A percentile compares a stretch with the other conserved stretches of the same genome.
Evolutionary conservation across 2,888 invertebrate genomes (phyloP).

Genomic region (Sepiola atlantica): DNA sequence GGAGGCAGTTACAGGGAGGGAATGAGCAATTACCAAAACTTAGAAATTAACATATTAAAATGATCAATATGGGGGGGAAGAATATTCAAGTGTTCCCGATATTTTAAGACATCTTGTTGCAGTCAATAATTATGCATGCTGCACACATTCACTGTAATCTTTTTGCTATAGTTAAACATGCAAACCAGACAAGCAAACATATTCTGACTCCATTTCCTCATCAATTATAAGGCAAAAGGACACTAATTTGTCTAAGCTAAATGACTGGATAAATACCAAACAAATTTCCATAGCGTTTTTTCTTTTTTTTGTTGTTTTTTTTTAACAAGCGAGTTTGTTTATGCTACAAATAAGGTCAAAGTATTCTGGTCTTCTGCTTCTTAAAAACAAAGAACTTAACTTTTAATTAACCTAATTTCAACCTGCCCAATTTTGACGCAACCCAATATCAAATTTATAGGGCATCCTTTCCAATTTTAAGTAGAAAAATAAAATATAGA

Average conservation of each 20-base stretch:
- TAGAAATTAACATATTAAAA: too few relatives aligned
- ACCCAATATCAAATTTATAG: background rate
- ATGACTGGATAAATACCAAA: conserved; percentile 4
- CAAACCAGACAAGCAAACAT: background rate
- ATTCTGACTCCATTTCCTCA: background rate
- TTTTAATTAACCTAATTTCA: conserved; percentile 32
- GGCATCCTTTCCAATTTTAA: background rate
- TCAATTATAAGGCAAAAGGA: background rate
- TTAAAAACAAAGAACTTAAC: conserved; percentile 19
- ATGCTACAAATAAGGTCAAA: background rate
- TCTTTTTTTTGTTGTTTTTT: too few relatives aligned
- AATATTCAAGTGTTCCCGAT: too few relatives aligned
- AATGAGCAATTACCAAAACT: too few relatives aligned
- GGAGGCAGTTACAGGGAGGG: too few relatives aligned
- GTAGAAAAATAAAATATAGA: background rate
- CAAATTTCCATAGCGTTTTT: background rate
- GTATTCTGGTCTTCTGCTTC: conserved; percentile 19
- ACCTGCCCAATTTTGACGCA: background rate
- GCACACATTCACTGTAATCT: background rate
- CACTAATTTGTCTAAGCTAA: background rate
- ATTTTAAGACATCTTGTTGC: too few relatives aligned
- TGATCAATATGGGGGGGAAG: too few relatives aligned
- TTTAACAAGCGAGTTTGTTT: conserved; percentile 14
- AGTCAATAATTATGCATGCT: too few relatives aligned
- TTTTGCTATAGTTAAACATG: background rate